Evolutionary conservation across 2,888 invertebrate species (phyloP).

Genomic region (Scotopteryx bipunctaria): DNA sequence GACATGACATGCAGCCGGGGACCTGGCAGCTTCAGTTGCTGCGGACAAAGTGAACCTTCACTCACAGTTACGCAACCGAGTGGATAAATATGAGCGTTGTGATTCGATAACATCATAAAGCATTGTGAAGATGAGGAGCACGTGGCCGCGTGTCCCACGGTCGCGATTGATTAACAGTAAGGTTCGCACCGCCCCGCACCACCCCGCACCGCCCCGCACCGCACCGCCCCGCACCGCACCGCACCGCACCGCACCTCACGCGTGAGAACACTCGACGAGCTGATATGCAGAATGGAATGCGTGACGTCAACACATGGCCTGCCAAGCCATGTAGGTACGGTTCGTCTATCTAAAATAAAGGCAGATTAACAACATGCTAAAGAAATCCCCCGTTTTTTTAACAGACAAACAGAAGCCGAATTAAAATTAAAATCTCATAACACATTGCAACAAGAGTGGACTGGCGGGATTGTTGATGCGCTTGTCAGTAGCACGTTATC

Average conservation of each 20-base stretch:
- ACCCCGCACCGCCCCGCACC: conserved; percentile 37
- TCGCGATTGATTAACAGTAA: conserved; percentile 66
- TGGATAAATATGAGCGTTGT: no score
- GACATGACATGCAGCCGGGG: not conserved
- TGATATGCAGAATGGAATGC: conserved; percentile 43
- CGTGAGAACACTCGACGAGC: conserved; percentile 54
- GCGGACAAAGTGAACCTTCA: no score
- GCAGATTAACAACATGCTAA: not conserved
- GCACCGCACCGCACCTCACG: conserved; percentile 44
- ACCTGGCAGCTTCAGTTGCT: no score
- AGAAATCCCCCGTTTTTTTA: not conserved
- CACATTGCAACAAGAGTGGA: not conserved
- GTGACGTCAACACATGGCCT: not conserved
- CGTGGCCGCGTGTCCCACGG: conserved; percentile 64
- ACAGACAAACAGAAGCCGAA: not conserved
- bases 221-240: conserved; percentile 44
- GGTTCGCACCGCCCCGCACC: conserved; percentile 50
- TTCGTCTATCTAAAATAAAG: not conserved
- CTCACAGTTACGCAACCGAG: no score
- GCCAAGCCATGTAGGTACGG: no score
- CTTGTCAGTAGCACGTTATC: no score
- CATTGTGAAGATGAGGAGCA: no score
- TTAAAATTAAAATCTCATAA: not conserved
- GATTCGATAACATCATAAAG: no score
- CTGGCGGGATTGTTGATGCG: conserved; percentile 2